These are phyloP conservation scores for Neodon shergylaensis DNA, from an alignment of 2,113 vertebrate genomes.

Conservation along the genomic window DNA sequence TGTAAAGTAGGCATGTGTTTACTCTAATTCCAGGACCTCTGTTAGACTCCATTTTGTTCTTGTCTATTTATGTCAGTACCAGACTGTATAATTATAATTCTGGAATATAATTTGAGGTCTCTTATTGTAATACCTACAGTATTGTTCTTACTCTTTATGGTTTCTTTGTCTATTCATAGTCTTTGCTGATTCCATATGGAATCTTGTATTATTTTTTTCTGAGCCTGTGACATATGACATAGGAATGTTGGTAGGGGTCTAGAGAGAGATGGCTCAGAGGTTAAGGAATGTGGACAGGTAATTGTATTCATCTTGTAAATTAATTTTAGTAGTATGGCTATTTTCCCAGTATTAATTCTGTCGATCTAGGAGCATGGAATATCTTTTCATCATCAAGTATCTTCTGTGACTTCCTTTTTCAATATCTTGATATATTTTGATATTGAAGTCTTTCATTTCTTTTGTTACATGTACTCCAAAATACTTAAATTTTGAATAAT, in stretches of 20 bases:
- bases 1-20: background rate
- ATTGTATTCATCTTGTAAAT: background rate
- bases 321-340: background rate
- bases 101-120: background rate
- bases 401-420: background rate
- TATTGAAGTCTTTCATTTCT: background rate
- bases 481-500: background rate
- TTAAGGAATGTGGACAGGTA: background rate
- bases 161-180: background rate
- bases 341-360: background rate
- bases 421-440: background rate
- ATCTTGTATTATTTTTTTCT: background rate
- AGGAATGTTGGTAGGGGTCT: background rate
- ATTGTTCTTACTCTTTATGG: background rate
- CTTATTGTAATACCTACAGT: background rate
- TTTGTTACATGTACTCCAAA: background rate
- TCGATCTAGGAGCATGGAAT: background rate
- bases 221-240: background rate
- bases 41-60: background rate
- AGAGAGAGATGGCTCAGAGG: too few species aligned
- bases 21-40: background rate
- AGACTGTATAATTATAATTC: background rate
- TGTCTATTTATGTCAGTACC: background rate
- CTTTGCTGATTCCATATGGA: background rate
- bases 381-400: background rate